Percentiles rank a stretch among this genome's conserved stretches.
phyloP scores from a whole-genome alignment of 2,113 vertebrate genomes.

The Siphamia tubifer region DNA sequence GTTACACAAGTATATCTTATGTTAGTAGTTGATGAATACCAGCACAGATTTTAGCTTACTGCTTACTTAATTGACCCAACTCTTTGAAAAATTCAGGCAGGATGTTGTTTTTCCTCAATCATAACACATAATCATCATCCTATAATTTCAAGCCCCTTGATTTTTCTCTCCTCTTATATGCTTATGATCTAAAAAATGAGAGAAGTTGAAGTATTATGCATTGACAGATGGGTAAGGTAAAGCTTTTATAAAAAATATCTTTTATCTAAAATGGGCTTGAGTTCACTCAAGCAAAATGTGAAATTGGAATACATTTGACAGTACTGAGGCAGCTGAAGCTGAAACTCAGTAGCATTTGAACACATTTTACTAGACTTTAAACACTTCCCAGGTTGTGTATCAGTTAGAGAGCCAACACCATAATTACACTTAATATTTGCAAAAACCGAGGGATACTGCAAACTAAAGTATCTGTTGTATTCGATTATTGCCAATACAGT shows the following conservation, averaged over 20 bases:
- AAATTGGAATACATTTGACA: conserved; percentile 32
- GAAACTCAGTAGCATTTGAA: conserved; percentile 10
- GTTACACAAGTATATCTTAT: no score
- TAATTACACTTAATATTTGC: conserved; percentile 56
- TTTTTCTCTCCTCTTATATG: background rate
- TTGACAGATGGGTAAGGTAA: background rate
- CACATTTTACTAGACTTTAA: background rate
- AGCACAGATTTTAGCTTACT: no score
- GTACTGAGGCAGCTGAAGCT: background rate
- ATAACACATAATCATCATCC: background rate
- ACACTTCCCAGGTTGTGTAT: conserved; percentile 35
- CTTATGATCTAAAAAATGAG: conserved; percentile 10
- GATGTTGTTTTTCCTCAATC: background rate
- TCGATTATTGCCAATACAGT: conserved; percentile 44
- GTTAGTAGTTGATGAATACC: no score
- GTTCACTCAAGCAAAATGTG: background rate
- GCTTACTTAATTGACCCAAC: background rate
- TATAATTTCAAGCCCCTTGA: background rate
- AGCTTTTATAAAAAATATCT: conserved; percentile 6
- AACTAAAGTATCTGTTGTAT: conserved; percentile 9
- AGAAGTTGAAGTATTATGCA: background rate
- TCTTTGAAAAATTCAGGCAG: background rate
- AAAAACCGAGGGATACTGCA: conserved; percentile 17
- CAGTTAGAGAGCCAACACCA: conserved; percentile 21
- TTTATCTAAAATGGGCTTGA: conserved; percentile 15